phyloP scores from a whole-genome alignment of 2,797 vertebrate genomes.

The Rhinophrynus dorsalis region DNA sequence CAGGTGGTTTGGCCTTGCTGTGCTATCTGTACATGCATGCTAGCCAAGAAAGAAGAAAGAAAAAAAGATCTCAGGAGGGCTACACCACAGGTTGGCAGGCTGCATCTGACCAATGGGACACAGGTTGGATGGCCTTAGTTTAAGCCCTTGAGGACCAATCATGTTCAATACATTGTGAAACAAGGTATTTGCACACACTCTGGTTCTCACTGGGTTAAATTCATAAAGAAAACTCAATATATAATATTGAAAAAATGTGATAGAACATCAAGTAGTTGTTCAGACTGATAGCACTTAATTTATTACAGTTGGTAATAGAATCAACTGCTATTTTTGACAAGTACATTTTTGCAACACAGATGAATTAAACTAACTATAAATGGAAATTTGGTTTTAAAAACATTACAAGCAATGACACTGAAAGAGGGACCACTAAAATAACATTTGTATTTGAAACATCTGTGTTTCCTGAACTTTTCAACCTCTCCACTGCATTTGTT shows the following conservation, averaged over 20 bases:
- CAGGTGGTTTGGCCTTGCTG: too few species aligned
- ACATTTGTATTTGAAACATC: constrained; percentile 31
- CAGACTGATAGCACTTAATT: neutral
- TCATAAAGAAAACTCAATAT: neutral
- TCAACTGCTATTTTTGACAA: constrained; percentile 31
- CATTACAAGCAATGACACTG: constrained; percentile 25
- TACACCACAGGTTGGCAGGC: too few species aligned
- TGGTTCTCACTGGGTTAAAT: neutral
- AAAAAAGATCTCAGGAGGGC: too few species aligned
- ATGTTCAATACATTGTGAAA: too few species aligned
- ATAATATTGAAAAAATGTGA: neutral
- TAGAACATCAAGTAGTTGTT: neutral
- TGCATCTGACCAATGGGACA: too few species aligned
- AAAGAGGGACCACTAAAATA: constrained; percentile 27
- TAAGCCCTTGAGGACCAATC: too few species aligned
- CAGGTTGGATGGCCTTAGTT: too few species aligned
- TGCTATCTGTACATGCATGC: too few species aligned
- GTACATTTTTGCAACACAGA: constrained; percentile 29
- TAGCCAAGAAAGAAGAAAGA: too few species aligned
- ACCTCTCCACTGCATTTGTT: constrained; percentile 1
- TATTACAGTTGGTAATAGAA: constrained; percentile 20
- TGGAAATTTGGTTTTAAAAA: constrained; percentile 25
- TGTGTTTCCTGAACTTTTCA: constrained; percentile 39
- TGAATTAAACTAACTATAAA: constrained; percentile 34
- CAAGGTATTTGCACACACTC: too few species aligned